Evolutionary conservation across 2,113 vertebrate species (phyloP).

Genomic region (Anoura caudifer): DNA sequence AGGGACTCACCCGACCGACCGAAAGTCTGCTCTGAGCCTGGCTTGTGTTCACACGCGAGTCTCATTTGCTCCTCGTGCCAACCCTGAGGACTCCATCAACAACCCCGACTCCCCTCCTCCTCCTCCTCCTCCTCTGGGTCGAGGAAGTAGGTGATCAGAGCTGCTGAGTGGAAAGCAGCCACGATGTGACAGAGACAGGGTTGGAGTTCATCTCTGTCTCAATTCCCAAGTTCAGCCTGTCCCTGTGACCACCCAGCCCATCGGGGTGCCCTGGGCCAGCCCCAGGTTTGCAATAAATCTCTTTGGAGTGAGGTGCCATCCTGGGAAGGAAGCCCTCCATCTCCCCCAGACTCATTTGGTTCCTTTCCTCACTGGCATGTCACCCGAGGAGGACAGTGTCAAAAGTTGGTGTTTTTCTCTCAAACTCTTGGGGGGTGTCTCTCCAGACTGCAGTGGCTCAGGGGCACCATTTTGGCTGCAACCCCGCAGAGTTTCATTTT

Average conservation of each 20-base stretch:
- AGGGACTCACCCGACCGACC: not conserved
- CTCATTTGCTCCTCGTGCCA: not conserved
- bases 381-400: not conserved
- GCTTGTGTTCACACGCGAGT: rapidly evolving
- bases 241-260: rapidly evolving
- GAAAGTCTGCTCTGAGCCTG: not conserved
- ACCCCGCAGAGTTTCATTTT: slow-evolving; percentile 81
- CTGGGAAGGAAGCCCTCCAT: rapidly evolving
- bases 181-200: rapidly evolving
- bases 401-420: not conserved
- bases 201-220: not conserved
- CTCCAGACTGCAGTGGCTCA: slow-evolving; percentile 16
- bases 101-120: not conserved
- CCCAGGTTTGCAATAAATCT: rapidly evolving
- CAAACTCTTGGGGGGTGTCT: not conserved
- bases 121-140: not conserved
- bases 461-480: slow-evolving; percentile 73
- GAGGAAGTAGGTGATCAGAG: not conserved
- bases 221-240: not conserved
- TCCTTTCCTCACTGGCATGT: not conserved
- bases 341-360: rapidly evolving
- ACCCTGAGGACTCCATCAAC: not conserved
- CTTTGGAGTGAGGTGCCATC: not conserved
- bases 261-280: rapidly evolving
- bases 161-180: not conserved